Evolutionary conservation across 2,888 invertebrate species (phyloP).

Genomic region (Aproaerema taeniolella): DNA sequence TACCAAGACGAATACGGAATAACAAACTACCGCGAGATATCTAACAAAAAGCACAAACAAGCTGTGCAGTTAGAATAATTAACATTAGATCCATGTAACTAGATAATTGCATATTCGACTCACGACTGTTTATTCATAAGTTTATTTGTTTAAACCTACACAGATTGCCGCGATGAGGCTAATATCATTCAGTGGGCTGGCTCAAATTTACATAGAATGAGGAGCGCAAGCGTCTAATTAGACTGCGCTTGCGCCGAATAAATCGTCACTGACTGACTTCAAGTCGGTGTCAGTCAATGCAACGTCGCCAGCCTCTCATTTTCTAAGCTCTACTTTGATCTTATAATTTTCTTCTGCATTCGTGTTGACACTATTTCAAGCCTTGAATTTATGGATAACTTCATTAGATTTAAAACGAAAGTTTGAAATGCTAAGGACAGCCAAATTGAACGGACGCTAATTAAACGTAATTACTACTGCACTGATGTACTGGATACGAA

Average conservation of each 20-base stretch:
- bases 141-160: conserved; percentile 37
- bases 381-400: too few relatives aligned
- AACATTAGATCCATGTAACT: conserved; percentile 16
- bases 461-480: too few relatives aligned
- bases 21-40: neutral
- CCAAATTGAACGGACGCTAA: too few relatives aligned
- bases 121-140: conserved; percentile 22
- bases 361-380: too few relatives aligned
- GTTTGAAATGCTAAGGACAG: too few relatives aligned
- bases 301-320: conserved; percentile 3
- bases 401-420: too few relatives aligned
- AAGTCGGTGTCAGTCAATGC: conserved; percentile 37
- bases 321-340: conserved; percentile 4
- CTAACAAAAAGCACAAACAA: conserved; percentile 11
- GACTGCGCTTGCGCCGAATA: conserved; percentile 46
- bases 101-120: conserved; percentile 28
- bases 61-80: conserved; percentile 12
- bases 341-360: conserved; percentile 9
- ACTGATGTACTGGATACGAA: too few relatives aligned
- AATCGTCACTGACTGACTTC: conserved; percentile 55
- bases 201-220: conserved; percentile 61
- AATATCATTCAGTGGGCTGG: conserved; percentile 32
- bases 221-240: conserved; percentile 58
- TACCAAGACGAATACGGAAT: conserved; percentile 7
- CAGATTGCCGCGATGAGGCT: conserved; percentile 35